Conservation (phyloP, 2,888 invertebrate species). For the Lacanobia oleracea region DNA sequence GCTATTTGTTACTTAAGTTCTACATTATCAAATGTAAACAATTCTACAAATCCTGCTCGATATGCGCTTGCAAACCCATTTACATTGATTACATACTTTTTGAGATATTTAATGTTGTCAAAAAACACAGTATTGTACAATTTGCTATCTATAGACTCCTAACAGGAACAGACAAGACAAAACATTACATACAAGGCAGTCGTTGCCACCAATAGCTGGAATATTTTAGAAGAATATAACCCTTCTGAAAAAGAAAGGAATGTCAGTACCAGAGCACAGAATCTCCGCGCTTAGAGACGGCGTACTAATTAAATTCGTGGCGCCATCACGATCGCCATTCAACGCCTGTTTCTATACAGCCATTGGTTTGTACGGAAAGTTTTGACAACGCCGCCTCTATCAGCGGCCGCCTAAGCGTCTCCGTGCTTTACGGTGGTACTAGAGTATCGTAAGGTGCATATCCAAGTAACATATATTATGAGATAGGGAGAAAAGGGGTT, state of each 20-base stretch:
- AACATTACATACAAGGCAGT: constrained; percentile 14
- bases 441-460: constrained; percentile 42
- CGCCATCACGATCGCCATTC: neutral
- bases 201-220: neutral
- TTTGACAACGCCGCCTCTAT: neutral
- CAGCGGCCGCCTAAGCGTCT: neutral
- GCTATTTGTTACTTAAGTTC: constrained; percentile 32
- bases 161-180: constrained; percentile 22
- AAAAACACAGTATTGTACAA: constrained; percentile 11
- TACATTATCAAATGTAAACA: constrained; percentile 39
- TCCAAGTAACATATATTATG: constrained; percentile 39
- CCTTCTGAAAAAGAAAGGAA: neutral
- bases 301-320: neutral
- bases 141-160: constrained; percentile 17
- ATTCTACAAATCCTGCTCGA: constrained; percentile 17
- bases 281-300: neutral
- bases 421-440: neutral
- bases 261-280: neutral
- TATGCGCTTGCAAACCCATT: constrained; percentile 27
- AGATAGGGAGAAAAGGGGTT: neutral
- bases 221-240: neutral
- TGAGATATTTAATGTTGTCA: constrained; percentile 2
- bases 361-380: neutral
- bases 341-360: neutral
- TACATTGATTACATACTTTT: constrained; percentile 19